phyloP scores from a whole-genome alignment of 2,888 invertebrate genomes.

The Argyresthia goedartella region DNA sequence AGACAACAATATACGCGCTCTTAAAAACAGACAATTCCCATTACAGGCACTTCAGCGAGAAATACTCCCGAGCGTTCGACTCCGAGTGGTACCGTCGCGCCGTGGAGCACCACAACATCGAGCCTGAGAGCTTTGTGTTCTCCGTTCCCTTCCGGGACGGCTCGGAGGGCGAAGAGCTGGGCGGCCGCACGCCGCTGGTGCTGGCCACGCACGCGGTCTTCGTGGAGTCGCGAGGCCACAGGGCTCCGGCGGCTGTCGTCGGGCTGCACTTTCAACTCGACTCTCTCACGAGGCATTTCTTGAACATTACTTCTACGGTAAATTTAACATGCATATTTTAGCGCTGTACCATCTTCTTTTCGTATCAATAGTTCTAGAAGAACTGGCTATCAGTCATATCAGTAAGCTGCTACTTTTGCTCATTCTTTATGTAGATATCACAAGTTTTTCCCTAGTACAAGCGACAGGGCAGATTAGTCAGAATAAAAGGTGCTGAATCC shows the following conservation, averaged over 20 bases:
- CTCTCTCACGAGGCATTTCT: conserved; percentile 85
- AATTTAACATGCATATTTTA: conserved; percentile 17
- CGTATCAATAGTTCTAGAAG: too few relatives aligned
- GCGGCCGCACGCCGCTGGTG: conserved; percentile 73
- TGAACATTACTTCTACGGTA: conserved; percentile 90
- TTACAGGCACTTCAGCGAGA: conserved; percentile 84
- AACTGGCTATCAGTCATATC: too few relatives aligned
- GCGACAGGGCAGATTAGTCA: too few relatives aligned
- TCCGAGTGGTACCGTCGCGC: conserved; percentile 93
- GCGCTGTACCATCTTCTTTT: not conserved
- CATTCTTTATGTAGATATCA: too few relatives aligned
- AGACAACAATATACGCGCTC: too few relatives aligned
- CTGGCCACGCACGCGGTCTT: conserved; percentile 94
- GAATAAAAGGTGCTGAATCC: too few relatives aligned
- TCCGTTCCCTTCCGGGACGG: conserved; percentile 85
- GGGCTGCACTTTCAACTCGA: conserved; percentile 90
- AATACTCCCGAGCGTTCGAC: conserved; percentile 85
- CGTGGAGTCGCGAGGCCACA: conserved; percentile 84
- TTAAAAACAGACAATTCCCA: not conserved
- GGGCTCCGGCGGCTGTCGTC: conserved; percentile 93
- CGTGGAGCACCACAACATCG: conserved; percentile 88
- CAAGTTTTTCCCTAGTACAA: too few relatives aligned
- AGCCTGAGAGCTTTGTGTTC: conserved; percentile 92
- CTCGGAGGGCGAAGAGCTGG: conserved; percentile 70
- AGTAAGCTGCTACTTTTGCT: too few relatives aligned